Percentiles rank a stretch among this genome's conserved stretches.
Evolutionary conservation across 2,113 vertebrate species (phyloP).

Genomic region (Polyodon spathula): DNA sequence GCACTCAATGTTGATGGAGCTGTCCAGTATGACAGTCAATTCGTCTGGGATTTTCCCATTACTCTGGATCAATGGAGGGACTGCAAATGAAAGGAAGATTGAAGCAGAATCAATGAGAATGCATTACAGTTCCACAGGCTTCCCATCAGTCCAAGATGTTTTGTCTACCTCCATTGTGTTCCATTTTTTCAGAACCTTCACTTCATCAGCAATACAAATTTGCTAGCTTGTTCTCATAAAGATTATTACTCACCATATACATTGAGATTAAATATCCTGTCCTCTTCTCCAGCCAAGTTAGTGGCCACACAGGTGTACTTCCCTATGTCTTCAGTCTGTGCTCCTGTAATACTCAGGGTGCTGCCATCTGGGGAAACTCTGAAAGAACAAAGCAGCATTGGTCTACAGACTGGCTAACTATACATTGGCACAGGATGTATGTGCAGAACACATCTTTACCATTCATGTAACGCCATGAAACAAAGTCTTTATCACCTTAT

Average conservation of each 20-base stretch:
- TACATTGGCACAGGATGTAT: background rate
- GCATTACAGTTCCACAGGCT: too few relatives aligned
- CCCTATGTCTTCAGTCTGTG: constrained; percentile 60
- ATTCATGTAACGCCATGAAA: background rate
- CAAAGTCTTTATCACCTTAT: constrained; percentile 53
- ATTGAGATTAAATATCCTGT: constrained; percentile 82
- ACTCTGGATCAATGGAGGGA: constrained; percentile 69
- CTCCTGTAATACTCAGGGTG: constrained; percentile 58
- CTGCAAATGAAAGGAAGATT: constrained; percentile 39
- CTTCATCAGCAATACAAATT: background rate
- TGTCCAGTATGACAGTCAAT: constrained; percentile 65
- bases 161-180: too few relatives aligned
- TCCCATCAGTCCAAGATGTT: too few relatives aligned
- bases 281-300: constrained; percentile 85
- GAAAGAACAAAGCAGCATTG: background rate
- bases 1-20: constrained; percentile 81
- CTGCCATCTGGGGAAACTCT: constrained; percentile 71
- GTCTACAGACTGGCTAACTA: background rate
- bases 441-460: background rate
- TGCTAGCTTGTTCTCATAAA: background rate
- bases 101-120: background rate
- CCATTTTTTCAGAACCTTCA: too few relatives aligned
- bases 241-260: constrained; percentile 69
- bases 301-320: constrained; percentile 89
- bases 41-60: constrained; percentile 53